Percentiles rank a stretch among this genome's conserved stretches.
Conservation (phyloP, 2,888 invertebrate species). For the Eupsilia transversa region DNA sequence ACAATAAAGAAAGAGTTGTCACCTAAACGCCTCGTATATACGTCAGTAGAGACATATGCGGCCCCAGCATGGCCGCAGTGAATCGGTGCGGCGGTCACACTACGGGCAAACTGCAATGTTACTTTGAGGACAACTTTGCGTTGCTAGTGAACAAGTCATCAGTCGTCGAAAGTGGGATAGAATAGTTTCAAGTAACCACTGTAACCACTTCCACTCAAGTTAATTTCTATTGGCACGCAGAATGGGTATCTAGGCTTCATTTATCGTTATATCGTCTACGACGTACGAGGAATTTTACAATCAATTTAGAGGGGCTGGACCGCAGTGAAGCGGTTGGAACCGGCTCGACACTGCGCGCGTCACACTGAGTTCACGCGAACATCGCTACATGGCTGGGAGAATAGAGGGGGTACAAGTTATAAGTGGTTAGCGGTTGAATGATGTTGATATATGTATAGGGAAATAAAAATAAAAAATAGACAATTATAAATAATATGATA, state of each 20-base stretch:
- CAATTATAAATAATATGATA: neutral
- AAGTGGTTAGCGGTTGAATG: neutral
- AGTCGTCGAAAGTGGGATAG: too few relatives aligned
- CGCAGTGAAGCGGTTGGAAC: constrained; percentile 24
- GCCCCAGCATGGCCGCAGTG: neutral
- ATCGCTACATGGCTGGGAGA: constrained; percentile 31
- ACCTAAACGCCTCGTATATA: neutral
- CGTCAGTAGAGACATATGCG: constrained; percentile 13
- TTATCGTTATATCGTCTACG: neutral
- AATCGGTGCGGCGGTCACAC: constrained; percentile 8
- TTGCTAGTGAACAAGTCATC: neutral
- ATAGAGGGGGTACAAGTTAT: neutral
- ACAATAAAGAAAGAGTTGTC: neutral
- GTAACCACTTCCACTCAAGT: neutral
- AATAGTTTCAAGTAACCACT: neutral
- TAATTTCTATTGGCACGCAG: neutral
- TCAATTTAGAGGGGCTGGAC: constrained; percentile 36
- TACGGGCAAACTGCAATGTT: neutral
- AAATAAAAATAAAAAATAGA: neutral
- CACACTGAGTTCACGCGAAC: constrained; percentile 46
- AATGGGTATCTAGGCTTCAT: constrained; percentile 9
- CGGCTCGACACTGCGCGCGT: constrained; percentile 23
- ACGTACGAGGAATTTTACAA: constrained; percentile 19
- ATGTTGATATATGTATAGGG: neutral
- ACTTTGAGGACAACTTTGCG: neutral